Base-by-base conservation (phyloP, 1,140 invertebrate genomes). In the Drosophila paulistorum region DNA sequence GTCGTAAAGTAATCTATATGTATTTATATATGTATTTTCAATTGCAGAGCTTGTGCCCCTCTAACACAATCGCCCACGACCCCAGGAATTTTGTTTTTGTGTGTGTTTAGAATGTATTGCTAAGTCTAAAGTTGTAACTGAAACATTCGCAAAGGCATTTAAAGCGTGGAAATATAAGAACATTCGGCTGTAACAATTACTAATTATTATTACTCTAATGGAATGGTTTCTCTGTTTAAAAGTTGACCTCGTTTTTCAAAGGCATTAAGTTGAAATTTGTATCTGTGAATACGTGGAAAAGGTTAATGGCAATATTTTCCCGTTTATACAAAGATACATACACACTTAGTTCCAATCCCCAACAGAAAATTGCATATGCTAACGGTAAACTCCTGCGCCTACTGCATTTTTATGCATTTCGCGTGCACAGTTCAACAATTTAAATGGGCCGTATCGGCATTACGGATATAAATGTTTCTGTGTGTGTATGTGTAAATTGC, bases 101-200 rank as follows among this genome's bases (percentile, higher is more conserved):
- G 76, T 89, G 45, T 51, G 45, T 68, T 77, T 83, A 79, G 48
- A 61, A 55, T 77, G 10, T 51, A 78, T 41, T 60, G 37, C 78
- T 84, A 76, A 78, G 68, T 58, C 68, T 69, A 80, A 70, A 79
- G 65, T 37, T 87, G 68, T 83, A 85, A 71, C 77, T 60, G 33
- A 90, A 51, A 89, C 81, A 90, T 84, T 87, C 81, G 74, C 69
- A 90, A 81, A 67, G 73, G 84, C 81, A 89, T 89, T 89, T 89
- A 77, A 90, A 68, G 63, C 85, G 71, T 78, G 74, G 84, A 89
- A 89, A 89, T 89, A 89, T 89, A 86, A 89, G 69, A 71, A 65
- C 67, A 65, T 68, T 78, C 62, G 62, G 79, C 79, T 83, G 83
- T 89, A 79, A 81, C 76, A 51, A 65, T 48, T 65, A 37, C 58